These are phyloP conservation scores for Eupithecia pulchellata DNA, from an alignment of 2,888 invertebrate genomes.

Conservation along the genomic window DNA sequence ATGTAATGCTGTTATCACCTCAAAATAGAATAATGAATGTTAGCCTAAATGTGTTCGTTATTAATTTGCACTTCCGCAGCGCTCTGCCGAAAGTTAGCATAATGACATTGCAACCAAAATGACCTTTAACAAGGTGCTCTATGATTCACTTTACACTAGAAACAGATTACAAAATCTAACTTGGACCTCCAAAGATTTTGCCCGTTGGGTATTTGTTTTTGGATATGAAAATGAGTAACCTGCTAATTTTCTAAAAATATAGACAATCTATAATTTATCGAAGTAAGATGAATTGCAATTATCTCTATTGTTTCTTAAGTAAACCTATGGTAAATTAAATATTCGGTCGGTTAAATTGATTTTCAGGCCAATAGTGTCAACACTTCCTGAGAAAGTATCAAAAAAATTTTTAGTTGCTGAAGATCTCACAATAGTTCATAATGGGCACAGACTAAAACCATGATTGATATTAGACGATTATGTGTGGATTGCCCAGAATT, in stretches of 20 bases:
- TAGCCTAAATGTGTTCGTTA: constrained; percentile 15
- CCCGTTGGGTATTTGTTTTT: not conserved
- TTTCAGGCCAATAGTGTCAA: not conserved
- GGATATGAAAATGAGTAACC: too few relatives aligned
- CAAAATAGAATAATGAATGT: constrained; percentile 17
- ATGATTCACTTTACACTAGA: constrained; percentile 10
- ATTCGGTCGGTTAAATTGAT: not conserved
- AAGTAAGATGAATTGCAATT: not conserved
- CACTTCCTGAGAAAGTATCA: not conserved
- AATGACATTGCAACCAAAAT: constrained; percentile 36
- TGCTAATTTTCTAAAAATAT: too few relatives aligned
- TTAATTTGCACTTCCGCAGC: constrained; percentile 31
- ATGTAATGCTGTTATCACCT: constrained; percentile 10
- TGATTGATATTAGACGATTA: not conserved
- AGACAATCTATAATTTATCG: not conserved
- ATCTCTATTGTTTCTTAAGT: too few relatives aligned
- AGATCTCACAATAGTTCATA: too few relatives aligned
- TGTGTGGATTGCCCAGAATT: not conserved
- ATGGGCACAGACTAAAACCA: not conserved
- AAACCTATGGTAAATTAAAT: too few relatives aligned
- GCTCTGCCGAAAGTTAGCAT: constrained; percentile 32
- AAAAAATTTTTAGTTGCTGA: too few relatives aligned
- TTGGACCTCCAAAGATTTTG: not conserved
- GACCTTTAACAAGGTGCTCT: constrained; percentile 38
- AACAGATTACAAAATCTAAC: constrained; percentile 11